A percentile compares a stretch with the other conserved stretches of the same genome.
Evolutionary conservation across 2,888 invertebrate genomes (phyloP).

Genomic region (Diadegma fenestrale): DNA sequence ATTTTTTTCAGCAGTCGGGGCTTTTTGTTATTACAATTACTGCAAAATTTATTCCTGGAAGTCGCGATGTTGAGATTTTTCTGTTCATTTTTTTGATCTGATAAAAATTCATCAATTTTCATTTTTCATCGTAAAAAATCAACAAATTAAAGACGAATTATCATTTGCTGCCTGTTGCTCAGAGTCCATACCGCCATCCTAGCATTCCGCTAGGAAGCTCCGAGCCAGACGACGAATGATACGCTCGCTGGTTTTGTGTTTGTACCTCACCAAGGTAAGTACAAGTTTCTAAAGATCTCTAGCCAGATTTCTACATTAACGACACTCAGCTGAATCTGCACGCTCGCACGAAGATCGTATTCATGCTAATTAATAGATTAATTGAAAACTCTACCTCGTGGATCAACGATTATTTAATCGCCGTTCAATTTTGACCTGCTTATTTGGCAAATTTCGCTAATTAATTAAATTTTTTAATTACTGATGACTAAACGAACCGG

Average conservation of each 20-base stretch:
- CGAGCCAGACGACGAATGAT: constrained; percentile 20
- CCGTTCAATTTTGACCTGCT: too few relatives aligned
- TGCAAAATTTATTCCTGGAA: too few relatives aligned
- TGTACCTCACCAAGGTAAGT: constrained; percentile 50
- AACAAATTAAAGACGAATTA: constrained; percentile 21
- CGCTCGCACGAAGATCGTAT: neutral
- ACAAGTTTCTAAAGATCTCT: constrained; percentile 7
- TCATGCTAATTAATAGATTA: neutral
- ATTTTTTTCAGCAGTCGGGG: too few relatives aligned
- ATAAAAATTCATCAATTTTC: too few relatives aligned
- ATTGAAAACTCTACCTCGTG: neutral
- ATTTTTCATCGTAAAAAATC: neutral
- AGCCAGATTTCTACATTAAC: constrained; percentile 57
- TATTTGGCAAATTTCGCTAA: too few relatives aligned
- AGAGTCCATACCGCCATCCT: constrained; percentile 29
- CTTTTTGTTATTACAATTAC: too few relatives aligned
- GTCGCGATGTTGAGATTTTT: too few relatives aligned
- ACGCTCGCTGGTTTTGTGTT: constrained; percentile 40
- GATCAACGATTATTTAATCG: too few relatives aligned
- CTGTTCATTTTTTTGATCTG: too few relatives aligned
- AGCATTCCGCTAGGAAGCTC: neutral
- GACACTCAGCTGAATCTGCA: neutral
- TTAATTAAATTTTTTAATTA: too few relatives aligned
- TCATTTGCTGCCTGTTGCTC: neutral
- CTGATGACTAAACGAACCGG: too few relatives aligned